Percentiles rank a stretch among this genome's conserved stretches.
phyloP scores from a whole-genome alignment of 2,113 vertebrate genomes.

The Poeciliopsis retropinna region DNA sequence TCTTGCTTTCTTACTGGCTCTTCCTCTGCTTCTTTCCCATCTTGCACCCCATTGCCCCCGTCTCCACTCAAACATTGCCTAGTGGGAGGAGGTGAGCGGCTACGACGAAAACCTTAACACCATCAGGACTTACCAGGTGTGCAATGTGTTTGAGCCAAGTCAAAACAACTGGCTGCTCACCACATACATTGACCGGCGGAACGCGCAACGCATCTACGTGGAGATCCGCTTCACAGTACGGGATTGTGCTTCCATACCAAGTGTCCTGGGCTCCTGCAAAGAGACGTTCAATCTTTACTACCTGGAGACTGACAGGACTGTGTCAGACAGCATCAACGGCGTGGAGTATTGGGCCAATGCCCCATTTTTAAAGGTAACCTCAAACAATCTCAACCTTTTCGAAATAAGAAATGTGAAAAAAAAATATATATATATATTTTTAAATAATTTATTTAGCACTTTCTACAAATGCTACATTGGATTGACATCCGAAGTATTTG shows the following conservation, averaged over 20 bases:
- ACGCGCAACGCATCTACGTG: slow-evolving; percentile 93
- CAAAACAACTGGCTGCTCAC: slow-evolving; percentile 99
- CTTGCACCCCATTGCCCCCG: slow-evolving; percentile 6
- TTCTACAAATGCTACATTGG: background rate
- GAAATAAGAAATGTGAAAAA: background rate
- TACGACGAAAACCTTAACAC: slow-evolving; percentile 98
- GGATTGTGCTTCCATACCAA: slow-evolving; percentile 97
- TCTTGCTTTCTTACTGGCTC: slow-evolving; percentile 36
- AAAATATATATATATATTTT: too few relatives aligned
- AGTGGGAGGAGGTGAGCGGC: slow-evolving; percentile 99
- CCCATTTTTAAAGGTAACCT: slow-evolving; percentile 90
- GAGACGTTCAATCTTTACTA: slow-evolving; percentile 99
- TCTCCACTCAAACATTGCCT: slow-evolving; percentile 16
- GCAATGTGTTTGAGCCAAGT: slow-evolving; percentile 98
- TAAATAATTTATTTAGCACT: background rate
- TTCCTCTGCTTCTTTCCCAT: slow-evolving; percentile 12
- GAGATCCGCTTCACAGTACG: slow-evolving; percentile 99
- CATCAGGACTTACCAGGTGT: slow-evolving; percentile 97
- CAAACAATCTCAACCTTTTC: background rate
- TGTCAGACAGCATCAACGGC: slow-evolving; percentile 88
- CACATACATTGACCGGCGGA: slow-evolving; percentile 91
- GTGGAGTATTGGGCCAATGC: slow-evolving; percentile 93
- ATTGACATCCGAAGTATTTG: background rate
- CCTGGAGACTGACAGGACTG: slow-evolving; percentile 90
- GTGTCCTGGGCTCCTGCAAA: slow-evolving; percentile 96